These are phyloP conservation scores for Villa cingulata DNA, from an alignment of 2,888 invertebrate species.

Conservation along the genomic window DNA sequence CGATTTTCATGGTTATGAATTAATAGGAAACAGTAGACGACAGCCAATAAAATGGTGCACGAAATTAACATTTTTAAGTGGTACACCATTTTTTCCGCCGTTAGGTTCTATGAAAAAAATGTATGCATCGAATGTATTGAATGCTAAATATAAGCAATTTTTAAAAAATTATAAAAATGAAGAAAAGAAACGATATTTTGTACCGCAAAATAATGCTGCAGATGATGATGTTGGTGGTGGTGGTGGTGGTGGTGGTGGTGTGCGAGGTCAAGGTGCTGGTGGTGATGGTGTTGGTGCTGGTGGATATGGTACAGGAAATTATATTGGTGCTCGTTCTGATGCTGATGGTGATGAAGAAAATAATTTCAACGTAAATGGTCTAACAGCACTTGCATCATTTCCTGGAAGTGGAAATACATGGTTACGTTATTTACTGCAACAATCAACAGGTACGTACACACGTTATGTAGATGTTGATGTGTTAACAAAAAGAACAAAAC, in stretches of 20 bases:
- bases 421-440: slow-evolving; percentile 64
- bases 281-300: not conserved
- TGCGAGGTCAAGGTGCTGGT: too few relatives aligned
- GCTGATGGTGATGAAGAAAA: not conserved
- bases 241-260: too few relatives aligned
- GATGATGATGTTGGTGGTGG: not conserved
- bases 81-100: not conserved
- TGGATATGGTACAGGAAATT: not conserved
- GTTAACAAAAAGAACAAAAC: too few relatives aligned
- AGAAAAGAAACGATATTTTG: not conserved
- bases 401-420: slow-evolving; percentile 80
- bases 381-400: slow-evolving; percentile 55
- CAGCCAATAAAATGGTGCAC: slow-evolving; percentile 34
- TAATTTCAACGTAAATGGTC: not conserved
- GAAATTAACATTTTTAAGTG: slow-evolving; percentile 25
- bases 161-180: not conserved
- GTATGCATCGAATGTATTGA: not conserved
- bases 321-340: not conserved
- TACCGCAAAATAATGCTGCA: not conserved
- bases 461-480: too few relatives aligned
- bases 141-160: slow-evolving; percentile 2
- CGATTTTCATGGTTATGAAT: slow-evolving; percentile 24
- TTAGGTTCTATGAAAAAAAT: not conserved
- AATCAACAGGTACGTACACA: slow-evolving; percentile 62
- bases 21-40: slow-evolving; percentile 27